Conservation (phyloP, 2,113 vertebrate species). For the Sciurus niger region DNA sequence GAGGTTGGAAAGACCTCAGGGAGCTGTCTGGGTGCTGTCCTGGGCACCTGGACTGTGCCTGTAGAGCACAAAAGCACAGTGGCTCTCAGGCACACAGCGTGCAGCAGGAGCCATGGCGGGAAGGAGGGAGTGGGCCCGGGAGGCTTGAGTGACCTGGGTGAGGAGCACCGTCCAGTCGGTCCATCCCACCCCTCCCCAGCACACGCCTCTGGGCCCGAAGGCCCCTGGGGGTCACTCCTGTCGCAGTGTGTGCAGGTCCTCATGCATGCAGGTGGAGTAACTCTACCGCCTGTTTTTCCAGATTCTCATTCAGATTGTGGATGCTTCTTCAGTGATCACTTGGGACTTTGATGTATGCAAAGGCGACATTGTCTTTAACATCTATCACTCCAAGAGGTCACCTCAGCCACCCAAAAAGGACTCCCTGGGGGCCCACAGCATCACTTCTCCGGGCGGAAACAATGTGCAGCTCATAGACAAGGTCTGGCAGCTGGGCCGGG, state of each 20-base stretch:
- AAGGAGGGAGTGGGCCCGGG: background rate
- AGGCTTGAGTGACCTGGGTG: accelerated
- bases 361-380: constrained; percentile 96
- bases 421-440: constrained; percentile 91
- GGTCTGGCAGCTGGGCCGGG: constrained; percentile 94
- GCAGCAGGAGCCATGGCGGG: background rate
- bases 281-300: constrained; percentile 73
- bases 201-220: accelerated
- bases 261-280: accelerated
- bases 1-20: accelerated
- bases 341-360: constrained; percentile 99
- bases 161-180: accelerated
- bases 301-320: constrained; percentile 96
- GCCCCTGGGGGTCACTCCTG: accelerated
- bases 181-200: accelerated
- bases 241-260: accelerated
- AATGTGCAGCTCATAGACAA: constrained; percentile 95
- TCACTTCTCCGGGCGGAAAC: constrained; percentile 92
- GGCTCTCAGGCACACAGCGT: accelerated
- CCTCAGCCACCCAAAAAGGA: constrained; percentile 95
- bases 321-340: constrained; percentile 96
- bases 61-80: accelerated
- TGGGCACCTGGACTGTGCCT: accelerated
- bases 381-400: constrained; percentile 95
- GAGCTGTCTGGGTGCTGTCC: accelerated